Evolutionary conservation across 1,140 invertebrate species (phyloP).

Genomic region (Sitobion miscanthi): DNA sequence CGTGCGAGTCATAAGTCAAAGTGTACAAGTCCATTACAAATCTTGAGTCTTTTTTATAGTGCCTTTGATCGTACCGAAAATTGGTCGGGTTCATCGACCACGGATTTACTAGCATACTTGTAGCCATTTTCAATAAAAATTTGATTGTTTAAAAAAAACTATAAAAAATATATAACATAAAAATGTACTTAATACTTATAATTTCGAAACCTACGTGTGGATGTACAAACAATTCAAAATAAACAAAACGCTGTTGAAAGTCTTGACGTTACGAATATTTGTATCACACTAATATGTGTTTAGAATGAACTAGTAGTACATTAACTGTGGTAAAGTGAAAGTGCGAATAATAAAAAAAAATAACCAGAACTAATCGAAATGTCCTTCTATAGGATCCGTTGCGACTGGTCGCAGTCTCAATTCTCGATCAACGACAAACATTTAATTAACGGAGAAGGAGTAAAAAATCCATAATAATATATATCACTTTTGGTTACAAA

Average conservation of each 20-base stretch:
- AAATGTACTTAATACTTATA: neutral
- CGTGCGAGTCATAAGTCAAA: slow-evolving; percentile 80
- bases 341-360: slow-evolving; percentile 6
- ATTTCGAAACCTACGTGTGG: neutral
- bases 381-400: slow-evolving; percentile 21
- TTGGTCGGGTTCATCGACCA: slow-evolving; percentile 50
- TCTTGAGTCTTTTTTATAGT: slow-evolving; percentile 85
- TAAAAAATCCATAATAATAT: neutral
- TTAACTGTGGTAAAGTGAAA: slow-evolving; percentile 31
- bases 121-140: slow-evolving; percentile 57
- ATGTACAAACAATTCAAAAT: neutral
- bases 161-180: neutral
- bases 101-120: slow-evolving; percentile 59
- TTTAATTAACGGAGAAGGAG: slow-evolving; percentile 1
- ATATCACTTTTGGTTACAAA: neutral
- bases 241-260: neutral
- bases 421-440: neutral
- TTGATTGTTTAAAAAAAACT: neutral
- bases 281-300: neutral
- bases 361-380: slow-evolving; percentile 46
- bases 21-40: slow-evolving; percentile 84
- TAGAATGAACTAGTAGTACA: neutral
- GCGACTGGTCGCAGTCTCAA: neutral
- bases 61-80: slow-evolving; percentile 64
- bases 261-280: neutral